Percentiles rank a stretch among this genome's conserved stretches.
phyloP scores from a whole-genome alignment of 2,888 invertebrate genomes.

The Chloroclysta siterata region DNA sequence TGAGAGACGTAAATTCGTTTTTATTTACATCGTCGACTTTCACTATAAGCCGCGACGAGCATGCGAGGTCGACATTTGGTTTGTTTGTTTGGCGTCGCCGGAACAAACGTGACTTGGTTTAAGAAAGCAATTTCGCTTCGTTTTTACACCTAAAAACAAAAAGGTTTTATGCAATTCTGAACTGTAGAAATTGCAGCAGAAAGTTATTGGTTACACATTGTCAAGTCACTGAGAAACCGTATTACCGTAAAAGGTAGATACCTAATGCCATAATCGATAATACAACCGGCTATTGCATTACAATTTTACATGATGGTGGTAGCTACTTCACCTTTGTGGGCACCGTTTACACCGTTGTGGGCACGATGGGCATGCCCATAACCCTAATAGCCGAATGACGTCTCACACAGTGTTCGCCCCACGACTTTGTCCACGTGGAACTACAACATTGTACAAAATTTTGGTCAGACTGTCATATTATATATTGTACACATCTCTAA shows the following conservation, averaged over 20 bases:
- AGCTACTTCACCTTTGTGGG: no score
- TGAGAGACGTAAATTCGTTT: constrained; percentile 50
- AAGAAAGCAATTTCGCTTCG: constrained; percentile 29
- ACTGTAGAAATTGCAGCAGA: not conserved
- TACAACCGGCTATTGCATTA: not conserved
- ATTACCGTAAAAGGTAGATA: constrained; percentile 34
- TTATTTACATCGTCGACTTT: constrained; percentile 56
- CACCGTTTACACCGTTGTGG: no score
- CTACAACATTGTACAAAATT: no score
- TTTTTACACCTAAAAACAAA: constrained; percentile 5
- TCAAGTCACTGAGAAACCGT: constrained; percentile 43
- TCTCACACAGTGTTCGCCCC: no score
- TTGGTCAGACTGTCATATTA: no score
- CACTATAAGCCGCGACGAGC: constrained; percentile 48
- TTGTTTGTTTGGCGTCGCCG: constrained; percentile 39
- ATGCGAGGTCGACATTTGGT: constrained; percentile 47
- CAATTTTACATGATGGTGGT: no score
- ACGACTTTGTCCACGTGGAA: no score
- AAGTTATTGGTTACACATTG: not conserved
- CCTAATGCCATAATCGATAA: constrained; percentile 47
- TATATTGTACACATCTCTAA: no score
- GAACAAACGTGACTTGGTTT: constrained; percentile 47
- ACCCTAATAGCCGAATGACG: no score
- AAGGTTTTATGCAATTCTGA: not conserved
- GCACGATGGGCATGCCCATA: no score